Evolutionary conservation across 2,113 vertebrate species (phyloP), one percentile per base, ranked within the genome.

Genomic region (Cinclus mexicanus): DNA sequence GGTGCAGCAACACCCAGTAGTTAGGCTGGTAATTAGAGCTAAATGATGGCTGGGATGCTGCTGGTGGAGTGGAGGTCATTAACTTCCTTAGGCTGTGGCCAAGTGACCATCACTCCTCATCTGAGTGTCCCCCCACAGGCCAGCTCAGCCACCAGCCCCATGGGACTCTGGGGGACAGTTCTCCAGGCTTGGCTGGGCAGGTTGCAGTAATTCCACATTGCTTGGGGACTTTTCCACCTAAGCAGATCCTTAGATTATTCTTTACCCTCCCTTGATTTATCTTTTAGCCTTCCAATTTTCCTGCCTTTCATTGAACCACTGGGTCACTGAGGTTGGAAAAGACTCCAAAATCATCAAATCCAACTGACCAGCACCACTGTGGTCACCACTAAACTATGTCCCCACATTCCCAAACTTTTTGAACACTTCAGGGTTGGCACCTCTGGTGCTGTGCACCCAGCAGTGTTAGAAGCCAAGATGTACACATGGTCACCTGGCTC

Each of bases 71-170:
- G 2, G 28, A 57, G 60, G 47, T 79, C 44, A 35, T n/a, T 61
- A 26, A 7, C 6, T 28, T 56, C 31, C 59, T 20, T 1, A 29
- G 57, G 25, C 24, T 25, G 46, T 20, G 56, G 63, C 29, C 44
- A 59, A 55, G 18, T 90, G 74, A n/a, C 59, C 41, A 2, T 55
- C 50, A 21, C 12, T 9, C 11, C 33, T n/a, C 28, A 29, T 42
- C 71, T 52, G 28, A 39, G 29, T 64, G 23, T 74, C 13, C 26
- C 47, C 55, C 11, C 31, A 12, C 0, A 0, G 39, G 2, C 12
- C 55, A 31, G 33, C 55, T 37, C 59, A 42, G 60, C 28, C 75
- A 46, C 35, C 15, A 25, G 63, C 24, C 78, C 60, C 2, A 4
- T 2, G 17, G 56, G 24, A 56, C 26, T 7, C 50, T 31, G 49